Base-by-base conservation (phyloP, 2,888 invertebrate genomes). In the Carcina quercana region DNA sequence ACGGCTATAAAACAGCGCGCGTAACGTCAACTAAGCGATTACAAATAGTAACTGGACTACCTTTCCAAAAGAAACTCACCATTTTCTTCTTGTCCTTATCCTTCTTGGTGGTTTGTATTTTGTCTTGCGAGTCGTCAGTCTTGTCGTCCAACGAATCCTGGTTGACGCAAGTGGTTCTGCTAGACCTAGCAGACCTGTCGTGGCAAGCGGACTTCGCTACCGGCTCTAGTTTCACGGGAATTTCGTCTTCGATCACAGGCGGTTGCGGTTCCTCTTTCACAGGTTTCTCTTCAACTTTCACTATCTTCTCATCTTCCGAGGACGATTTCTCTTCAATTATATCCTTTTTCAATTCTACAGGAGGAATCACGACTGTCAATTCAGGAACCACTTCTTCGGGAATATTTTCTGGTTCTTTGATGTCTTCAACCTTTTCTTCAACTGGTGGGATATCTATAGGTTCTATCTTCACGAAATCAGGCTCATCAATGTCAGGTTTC, bases 21-120 rank as follows among this genome's bases (percentile, higher is more conserved):
- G n/a, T n/a, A n/a, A n/a, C n/a, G n/a, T n/a, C n/a, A n/a, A n/a
- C n/a, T n/a, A n/a, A n/a, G n/a, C n/a, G n/a, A n/a, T n/a, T n/a
- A n/a, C n/a, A n/a, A n/a, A n/a, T n/a, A n/a, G n/a, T n/a, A n/a
- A n/a, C n/a, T n/a, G 3, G 5, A 13, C n/a, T n/a, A n/a, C n/a
- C n/a, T n/a, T n/a, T n/a, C n/a, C n/a, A 13, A 19, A 20, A 8
- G 12, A 40, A 42, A 59, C 67, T 69, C 58, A 84, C 85, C 82
- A 86, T 73, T 71, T 86, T 86, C 50, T 80, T 83, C 52, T 85
- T 85, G 31, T 85, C 83, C 38, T 83, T 83, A 15, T 75, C 72
- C 37, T 69, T 73, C 8, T 35, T 66, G 25, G 49, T 45, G 12
- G 56, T 60, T 29, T 44, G 70, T 38, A 76, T 52, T 53, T 79